phyloP scores from a whole-genome alignment of 2,888 invertebrate species.

The Callyntrura sp. region DNA sequence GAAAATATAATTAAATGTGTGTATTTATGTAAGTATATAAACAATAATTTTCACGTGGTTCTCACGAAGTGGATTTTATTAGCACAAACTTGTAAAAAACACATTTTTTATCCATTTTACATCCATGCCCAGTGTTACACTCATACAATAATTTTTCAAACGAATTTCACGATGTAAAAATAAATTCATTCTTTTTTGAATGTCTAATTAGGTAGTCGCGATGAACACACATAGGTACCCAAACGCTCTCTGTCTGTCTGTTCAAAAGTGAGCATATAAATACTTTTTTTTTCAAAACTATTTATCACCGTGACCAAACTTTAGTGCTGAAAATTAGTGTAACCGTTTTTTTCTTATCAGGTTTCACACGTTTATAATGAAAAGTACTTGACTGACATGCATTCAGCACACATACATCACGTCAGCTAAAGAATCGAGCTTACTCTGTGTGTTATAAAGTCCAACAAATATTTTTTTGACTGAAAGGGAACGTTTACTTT shows the following conservation, averaged over 20 bases:
- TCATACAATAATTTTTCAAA: no score
- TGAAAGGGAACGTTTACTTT: background rate
- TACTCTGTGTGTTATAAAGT: no score
- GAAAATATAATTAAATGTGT: slow-evolving; percentile 17
- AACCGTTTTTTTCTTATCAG: slow-evolving; percentile 59
- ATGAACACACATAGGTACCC: no score
- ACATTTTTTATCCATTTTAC: no score
- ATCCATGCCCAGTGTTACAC: no score
- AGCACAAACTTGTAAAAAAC: slow-evolving; percentile 50
- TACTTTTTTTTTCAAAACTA: no score
- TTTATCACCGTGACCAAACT: slow-evolving; percentile 56
- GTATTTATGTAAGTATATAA: background rate
- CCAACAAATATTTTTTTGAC: background rate
- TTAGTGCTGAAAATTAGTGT: slow-evolving; percentile 55
- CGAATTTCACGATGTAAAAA: no score
- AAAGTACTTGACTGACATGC: background rate
- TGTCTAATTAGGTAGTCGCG: no score
- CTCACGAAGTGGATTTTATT: slow-evolving; percentile 59
- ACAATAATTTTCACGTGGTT: slow-evolving; percentile 28
- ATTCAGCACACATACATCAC: no score
- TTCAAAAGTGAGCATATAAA: no score
- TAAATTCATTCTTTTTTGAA: no score
- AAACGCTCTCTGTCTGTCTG: no score
- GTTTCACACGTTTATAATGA: slow-evolving; percentile 56
- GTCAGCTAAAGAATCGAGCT: background rate